Percentiles rank a stretch among this genome's conserved stretches.
phyloP scores from a whole-genome alignment of 2,888 invertebrate genomes.

The Heliothis peltigera region DNA sequence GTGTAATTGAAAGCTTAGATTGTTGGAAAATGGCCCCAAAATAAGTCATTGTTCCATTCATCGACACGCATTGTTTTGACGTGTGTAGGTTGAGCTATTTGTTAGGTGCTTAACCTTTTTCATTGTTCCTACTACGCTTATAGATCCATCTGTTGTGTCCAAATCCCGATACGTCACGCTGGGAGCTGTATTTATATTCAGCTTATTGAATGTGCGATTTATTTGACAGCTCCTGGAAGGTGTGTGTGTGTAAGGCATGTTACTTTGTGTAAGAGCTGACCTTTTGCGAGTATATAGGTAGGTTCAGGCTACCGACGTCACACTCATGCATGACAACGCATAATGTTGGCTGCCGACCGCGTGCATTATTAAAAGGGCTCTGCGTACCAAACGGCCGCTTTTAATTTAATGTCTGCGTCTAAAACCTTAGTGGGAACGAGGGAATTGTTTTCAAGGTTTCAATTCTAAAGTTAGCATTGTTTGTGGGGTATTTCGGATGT shows the following conservation, averaged over 20 bases:
- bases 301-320: constrained; percentile 55
- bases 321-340: constrained; percentile 78
- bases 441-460: constrained; percentile 60
- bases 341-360: constrained; percentile 65
- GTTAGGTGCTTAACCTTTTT: constrained; percentile 38
- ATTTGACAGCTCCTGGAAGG: constrained; percentile 56
- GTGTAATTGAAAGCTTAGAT: constrained; percentile 21
- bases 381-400: constrained; percentile 69
- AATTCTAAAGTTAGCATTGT: constrained; percentile 48
- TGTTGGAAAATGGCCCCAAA: constrained; percentile 19
- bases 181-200: constrained; percentile 11
- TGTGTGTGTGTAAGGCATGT: constrained; percentile 46
- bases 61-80: constrained; percentile 43
- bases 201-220: constrained; percentile 47
- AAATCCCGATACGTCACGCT: constrained; percentile 18
- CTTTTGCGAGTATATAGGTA: constrained; percentile 68
- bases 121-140: constrained; percentile 19
- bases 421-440: constrained; percentile 63
- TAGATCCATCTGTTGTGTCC: constrained; percentile 8
- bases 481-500: constrained; percentile 32
- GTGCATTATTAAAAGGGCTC: constrained; percentile 80
- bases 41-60: constrained; percentile 29
- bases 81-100: constrained; percentile 39
- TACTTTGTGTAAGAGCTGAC: constrained; percentile 72
- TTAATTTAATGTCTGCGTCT: constrained; percentile 72